Conservation (phyloP, 92 coral and sea anemone genomes). For the Metridium senile region DNA sequence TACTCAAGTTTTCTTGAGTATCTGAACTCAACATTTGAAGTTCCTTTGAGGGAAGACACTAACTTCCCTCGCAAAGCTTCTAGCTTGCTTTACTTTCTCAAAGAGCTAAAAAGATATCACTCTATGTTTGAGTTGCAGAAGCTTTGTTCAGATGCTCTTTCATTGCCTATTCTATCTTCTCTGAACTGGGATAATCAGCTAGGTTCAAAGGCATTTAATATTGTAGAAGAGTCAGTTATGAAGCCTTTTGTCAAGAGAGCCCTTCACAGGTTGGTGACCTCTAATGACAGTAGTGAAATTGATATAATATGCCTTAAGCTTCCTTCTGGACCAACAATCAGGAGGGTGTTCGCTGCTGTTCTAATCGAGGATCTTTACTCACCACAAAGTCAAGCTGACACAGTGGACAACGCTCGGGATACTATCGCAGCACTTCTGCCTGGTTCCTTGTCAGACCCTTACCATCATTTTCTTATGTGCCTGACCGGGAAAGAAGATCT, state of each 20-base stretch:
- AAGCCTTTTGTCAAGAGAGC: constrained; percentile 17
- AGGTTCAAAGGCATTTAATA: constrained; percentile 18
- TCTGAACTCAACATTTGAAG: constrained; percentile 44
- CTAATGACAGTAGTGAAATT: constrained; percentile 22
- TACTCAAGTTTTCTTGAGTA: constrained; percentile 52
- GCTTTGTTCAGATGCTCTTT: constrained; percentile 38
- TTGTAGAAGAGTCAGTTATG: constrained; percentile 17
- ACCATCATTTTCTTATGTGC: constrained; percentile 49
- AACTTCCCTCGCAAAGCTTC: constrained; percentile 38
- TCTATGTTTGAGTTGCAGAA: constrained; percentile 47
- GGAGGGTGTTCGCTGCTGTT: constrained; percentile 46
- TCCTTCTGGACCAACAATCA: constrained; percentile 26
- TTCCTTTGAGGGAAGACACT: constrained; percentile 11
- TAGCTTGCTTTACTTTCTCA: constrained; percentile 54
- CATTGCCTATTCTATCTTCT: constrained; percentile 32
- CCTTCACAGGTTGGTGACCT: constrained; percentile 26
- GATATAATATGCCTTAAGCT: not conserved
- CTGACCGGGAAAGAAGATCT: constrained; percentile 68
- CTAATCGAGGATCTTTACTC: constrained; percentile 56
- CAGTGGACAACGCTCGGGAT: constrained; percentile 54
- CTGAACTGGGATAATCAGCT: constrained; percentile 41
- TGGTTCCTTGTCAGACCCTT: constrained; percentile 9
- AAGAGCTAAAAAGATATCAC: constrained; percentile 52
- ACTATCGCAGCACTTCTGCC: constrained; percentile 48
- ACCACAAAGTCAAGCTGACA: constrained; percentile 48